A percentile compares a stretch with the other conserved stretches of the same genome.
Conservation (phyloP, 2,113 vertebrate genomes). For the Myotis yumanensis region DNA sequence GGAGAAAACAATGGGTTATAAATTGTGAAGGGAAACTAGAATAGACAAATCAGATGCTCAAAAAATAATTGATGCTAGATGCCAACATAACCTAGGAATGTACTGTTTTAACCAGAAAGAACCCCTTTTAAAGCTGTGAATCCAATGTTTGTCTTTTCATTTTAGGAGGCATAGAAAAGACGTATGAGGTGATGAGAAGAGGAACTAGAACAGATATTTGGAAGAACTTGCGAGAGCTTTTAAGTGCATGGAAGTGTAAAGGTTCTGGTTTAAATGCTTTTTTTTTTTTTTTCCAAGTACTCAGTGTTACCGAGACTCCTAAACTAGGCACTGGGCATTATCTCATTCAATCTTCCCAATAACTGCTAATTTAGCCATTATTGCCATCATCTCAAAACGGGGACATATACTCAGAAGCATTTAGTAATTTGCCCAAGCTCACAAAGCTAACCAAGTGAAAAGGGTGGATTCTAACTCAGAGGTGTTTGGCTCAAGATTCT, state of each 20-base stretch:
- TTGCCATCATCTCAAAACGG: constrained; percentile 19
- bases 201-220: neutral
- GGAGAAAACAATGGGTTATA: neutral
- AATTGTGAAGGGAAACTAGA: neutral
- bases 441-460: constrained; percentile 34
- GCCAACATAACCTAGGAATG: neutral
- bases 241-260: constrained; percentile 39
- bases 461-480: neutral
- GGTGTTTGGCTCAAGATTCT: neutral
- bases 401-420: neutral
- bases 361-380: constrained; percentile 5
- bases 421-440: constrained; percentile 29
- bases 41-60: neutral
- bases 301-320: constrained; percentile 19
- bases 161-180: constrained; percentile 13
- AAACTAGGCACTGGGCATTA: constrained; percentile 19
- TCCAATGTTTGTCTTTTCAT: neutral
- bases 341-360: constrained; percentile 44
- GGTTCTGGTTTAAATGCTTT: neutral
- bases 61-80: neutral
- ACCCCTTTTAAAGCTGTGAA: neutral
- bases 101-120: constrained; percentile 11
- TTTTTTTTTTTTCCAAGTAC: constrained; percentile 24
- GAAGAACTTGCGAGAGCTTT: neutral
- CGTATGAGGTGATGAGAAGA: neutral